Evolutionary conservation across 2,888 invertebrate genomes (phyloP).

Genomic region (Entomobrya multifasciata): DNA sequence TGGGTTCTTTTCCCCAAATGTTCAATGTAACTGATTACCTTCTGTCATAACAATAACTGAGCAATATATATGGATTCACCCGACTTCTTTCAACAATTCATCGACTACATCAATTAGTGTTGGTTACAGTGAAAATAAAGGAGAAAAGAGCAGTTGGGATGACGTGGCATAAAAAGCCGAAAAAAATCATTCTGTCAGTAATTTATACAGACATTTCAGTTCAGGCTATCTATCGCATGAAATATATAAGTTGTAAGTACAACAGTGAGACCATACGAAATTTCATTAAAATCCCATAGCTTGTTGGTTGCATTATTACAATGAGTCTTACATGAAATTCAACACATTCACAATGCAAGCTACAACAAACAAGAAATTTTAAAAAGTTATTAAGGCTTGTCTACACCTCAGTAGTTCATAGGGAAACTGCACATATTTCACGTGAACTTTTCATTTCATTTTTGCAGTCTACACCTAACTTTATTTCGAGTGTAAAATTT

Average conservation of each 20-base stretch:
- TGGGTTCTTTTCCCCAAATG: slow-evolving; percentile 3
- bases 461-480: too few species aligned
- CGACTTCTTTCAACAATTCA: slow-evolving; percentile 52
- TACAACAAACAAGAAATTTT: neutral
- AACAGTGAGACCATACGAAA: too few species aligned
- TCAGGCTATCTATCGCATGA: neutral
- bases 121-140: slow-evolving; percentile 71
- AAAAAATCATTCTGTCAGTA: slow-evolving; percentile 16
- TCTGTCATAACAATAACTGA: slow-evolving; percentile 54
- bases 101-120: slow-evolving; percentile 75
- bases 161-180: slow-evolving; percentile 66
- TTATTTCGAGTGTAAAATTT: too few species aligned
- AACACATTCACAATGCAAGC: neutral
- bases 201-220: slow-evolving; percentile 3
- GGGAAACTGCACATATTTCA: too few species aligned
- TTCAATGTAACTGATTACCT: slow-evolving; percentile 65
- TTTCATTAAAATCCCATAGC: slow-evolving; percentile 2
- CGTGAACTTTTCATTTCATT: too few species aligned
- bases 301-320: neutral
- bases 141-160: slow-evolving; percentile 73
- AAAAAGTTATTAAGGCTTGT: neutral
- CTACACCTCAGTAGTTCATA: too few species aligned
- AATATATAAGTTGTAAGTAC: neutral
- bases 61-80: slow-evolving; percentile 42
- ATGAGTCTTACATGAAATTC: neutral